Evolutionary conservation across 2,113 vertebrate species (phyloP), one percentile per base, ranked within the genome.

Genomic region (Chroicocephalus ridibundus): DNA sequence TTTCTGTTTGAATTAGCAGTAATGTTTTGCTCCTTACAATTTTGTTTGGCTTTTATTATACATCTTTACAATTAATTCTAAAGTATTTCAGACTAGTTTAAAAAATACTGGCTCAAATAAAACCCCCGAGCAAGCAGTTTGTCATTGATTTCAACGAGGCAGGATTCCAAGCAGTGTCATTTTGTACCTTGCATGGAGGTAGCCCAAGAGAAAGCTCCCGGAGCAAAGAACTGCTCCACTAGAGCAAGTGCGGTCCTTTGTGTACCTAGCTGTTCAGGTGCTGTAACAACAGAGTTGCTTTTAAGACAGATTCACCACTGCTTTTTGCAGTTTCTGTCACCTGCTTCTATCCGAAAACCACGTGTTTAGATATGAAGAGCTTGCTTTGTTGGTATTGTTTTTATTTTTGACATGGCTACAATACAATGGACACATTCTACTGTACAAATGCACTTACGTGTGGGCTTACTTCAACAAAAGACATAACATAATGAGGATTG

Each of bases 361-460:
- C 0, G 0, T 62, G 17, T 38, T 91, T 66, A 83, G 42, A 58
- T 82, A 51, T 52, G 21, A 78, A 72, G 85, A 89, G 19, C 11
- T 88, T 86, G 47, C 38, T 69, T 94, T 96, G 84, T 95, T 81
- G 82, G 65, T 61, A 77, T 40, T 69, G 52, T 7, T 90, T 97
- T 98, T 97, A 98, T 97, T 98, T 96, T 97, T 94, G 66, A 93
- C 93, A 83, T 36, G 55, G 78, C 61, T 98, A 97, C 97, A 96
- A 97, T 97, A 88, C 93, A 94, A 62, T 90, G 94, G 86, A 96
- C 86, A 83, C 55, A 58, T 72, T 93, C 81, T 96, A 84, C 78
- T 93, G 87, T 91, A 97, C 94, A 96, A 93, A 95, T 90, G 85
- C 79, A 87, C 82, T 69, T 91, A 92, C 1, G 6, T 14, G n/a